Percentiles rank a stretch among this genome's conserved stretches.
phyloP scores from a whole-genome alignment of 2,113 vertebrate genomes.

The Nansenia antarctica region DNA sequence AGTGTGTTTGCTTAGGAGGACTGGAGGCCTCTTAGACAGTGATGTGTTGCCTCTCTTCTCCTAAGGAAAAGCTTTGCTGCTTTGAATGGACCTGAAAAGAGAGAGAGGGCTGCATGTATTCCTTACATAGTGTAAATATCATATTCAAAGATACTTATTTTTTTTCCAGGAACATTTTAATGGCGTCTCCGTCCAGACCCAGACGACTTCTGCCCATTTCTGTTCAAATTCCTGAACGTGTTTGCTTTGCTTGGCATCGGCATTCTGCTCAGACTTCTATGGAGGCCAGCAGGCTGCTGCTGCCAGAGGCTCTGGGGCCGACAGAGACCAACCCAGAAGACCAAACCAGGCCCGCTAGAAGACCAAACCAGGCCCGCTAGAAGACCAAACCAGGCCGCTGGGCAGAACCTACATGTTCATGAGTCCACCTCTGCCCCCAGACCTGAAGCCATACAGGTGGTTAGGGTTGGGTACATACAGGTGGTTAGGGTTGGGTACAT shows the following conservation, averaged over 20 bases:
- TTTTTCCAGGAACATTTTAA: conserved; percentile 20
- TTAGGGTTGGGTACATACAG: too few species aligned
- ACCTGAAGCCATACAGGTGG: conserved; percentile 5
- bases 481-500: too few species aligned
- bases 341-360: too few species aligned
- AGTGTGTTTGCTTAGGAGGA: background rate
- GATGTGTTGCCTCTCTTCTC: background rate
- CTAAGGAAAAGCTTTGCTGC: background rate
- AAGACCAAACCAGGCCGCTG: too few species aligned
- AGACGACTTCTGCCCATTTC: conserved; percentile 24
- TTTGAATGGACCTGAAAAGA: background rate
- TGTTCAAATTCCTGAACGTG: conserved; percentile 36
- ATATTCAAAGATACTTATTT: background rate
- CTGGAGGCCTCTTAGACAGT: background rate
- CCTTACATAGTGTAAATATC: background rate
- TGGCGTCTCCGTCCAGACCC: conserved; percentile 18
- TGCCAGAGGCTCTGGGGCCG: conserved; percentile 25
- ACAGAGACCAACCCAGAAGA: background rate
- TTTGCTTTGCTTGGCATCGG: conserved; percentile 54
- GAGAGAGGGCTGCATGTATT: background rate
- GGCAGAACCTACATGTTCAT: too few species aligned
- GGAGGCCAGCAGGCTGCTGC: conserved; percentile 8
- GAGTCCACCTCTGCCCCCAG: background rate
- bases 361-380: too few species aligned
- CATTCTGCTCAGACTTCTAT: conserved; percentile 43